Evolutionary conservation across 2,797 vertebrate genomes (phyloP).

Genomic region (Coluber constrictor): DNA sequence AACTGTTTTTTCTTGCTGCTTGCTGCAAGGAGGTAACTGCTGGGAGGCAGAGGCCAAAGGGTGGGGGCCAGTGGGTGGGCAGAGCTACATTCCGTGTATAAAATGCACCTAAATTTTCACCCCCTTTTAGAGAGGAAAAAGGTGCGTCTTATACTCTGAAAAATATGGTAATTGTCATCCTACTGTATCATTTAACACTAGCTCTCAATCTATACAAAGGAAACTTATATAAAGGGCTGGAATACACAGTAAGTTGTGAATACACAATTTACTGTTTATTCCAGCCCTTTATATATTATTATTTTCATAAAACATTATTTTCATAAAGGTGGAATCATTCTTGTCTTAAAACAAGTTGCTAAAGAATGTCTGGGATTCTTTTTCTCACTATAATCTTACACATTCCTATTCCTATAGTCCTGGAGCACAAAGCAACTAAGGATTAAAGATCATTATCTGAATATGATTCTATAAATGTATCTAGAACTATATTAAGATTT

Average conservation of each 20-base stretch:
- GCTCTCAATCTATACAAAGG: neutral
- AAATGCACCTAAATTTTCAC: too few relatives aligned
- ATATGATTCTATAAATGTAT: neutral
- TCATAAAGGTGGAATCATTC: neutral
- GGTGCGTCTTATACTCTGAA: too few relatives aligned
- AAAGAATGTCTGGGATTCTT: neutral
- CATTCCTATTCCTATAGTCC: neutral
- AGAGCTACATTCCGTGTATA: too few relatives aligned
- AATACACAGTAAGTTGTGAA: neutral
- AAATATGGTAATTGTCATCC: neutral
- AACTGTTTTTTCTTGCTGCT: too few relatives aligned
- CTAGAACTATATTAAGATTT: neutral
- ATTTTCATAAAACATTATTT: neutral
- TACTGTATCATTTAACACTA: neutral
- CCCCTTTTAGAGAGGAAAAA: too few relatives aligned
- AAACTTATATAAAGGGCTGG: neutral
- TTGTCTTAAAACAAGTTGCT: neutral
- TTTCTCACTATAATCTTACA: neutral
- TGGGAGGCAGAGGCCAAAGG: too few relatives aligned
- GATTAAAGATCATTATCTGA: neutral
- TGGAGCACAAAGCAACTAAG: neutral
- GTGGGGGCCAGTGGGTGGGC: too few relatives aligned
- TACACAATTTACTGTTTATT: too few relatives aligned
- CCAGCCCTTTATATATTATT: too few relatives aligned
- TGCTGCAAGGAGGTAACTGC: too few relatives aligned